Base-by-base conservation (phyloP, 2,888 invertebrate genomes). In the Seira sanloemensis region DNA sequence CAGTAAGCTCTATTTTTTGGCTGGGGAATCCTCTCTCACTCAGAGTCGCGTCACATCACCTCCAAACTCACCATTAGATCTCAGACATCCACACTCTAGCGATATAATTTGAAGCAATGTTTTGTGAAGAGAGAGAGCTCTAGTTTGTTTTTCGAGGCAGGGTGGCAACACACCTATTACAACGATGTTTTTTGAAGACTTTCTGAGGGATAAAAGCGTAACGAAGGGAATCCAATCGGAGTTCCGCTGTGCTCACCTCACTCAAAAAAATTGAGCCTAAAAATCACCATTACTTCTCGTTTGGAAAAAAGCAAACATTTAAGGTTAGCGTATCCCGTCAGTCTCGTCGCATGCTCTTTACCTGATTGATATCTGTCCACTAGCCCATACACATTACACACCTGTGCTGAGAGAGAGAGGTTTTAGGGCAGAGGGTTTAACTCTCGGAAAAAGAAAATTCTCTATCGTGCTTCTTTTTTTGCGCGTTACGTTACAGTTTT, bases 221-320 rank as follows among this genome's bases (percentile, higher is more conserved):
- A 80, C 88, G 86, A 86, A 88, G 89, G 88, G 89, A 89, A 89
- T 88, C 89, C 89, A 89, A 85, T 88, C 89, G 89, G 75, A 88
- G 87, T 87, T 89, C 89, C 89, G 89, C 88, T 89, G 87, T 78
- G 67, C 84, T 72, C 58, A 58, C 58, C 37, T 72, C 68, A 77
- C 77, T 83, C 86, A 71, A 46, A 58, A 58, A n/a, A 58, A 75
- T 65, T 65, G 25, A 26, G 65, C 27, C 25, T 37, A 23, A 21
- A 54, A 66, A 19, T 67, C 18, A 26, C 24, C 76, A 66, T 16
- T 27, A 21, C n/a, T 66, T 50, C 50, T 12, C 16, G 16, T 16
- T 50, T 50, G 2, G 5, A 37, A 50, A 50, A 50, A 50, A 50
- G 12, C n/a, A n/a, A n/a, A n/a, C 50, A 50, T 50, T 50, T n/a